Percentiles rank a stretch among this genome's conserved stretches.
These are phyloP conservation scores for Dichetophora obliterata DNA, from an alignment of 2,888 invertebrate genomes.

Conservation along the genomic window DNA sequence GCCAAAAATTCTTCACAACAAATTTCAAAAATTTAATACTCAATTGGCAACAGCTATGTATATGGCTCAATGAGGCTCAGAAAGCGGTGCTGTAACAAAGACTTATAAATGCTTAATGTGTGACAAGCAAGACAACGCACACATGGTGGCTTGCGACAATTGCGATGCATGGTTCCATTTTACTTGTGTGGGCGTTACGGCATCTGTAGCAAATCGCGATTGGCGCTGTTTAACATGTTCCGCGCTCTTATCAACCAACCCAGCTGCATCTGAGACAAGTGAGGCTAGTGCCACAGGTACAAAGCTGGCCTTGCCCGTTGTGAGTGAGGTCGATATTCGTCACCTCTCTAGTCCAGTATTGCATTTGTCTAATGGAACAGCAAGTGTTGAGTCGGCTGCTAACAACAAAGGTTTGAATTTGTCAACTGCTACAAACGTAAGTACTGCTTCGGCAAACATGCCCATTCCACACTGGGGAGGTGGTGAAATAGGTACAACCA, in stretches of 20 bases:
- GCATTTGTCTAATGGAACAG: no score
- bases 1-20: background rate
- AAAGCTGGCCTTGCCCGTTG: no score
- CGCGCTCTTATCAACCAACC: background rate
- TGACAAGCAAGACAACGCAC: background rate
- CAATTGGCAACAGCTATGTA: background rate
- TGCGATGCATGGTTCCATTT: background rate
- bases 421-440: background rate
- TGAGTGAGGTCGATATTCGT: no score
- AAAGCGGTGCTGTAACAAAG: background rate
- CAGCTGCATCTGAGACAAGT: no score
- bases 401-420: background rate
- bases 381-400: background rate
- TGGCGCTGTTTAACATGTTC: background rate
- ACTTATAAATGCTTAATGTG: background rate
- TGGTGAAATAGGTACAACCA: background rate
- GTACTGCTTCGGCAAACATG: background rate
- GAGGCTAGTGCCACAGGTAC: no score
- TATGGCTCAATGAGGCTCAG: background rate
- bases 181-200: background rate
- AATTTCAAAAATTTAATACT: constrained; percentile 3
- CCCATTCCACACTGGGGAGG: background rate
- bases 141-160: background rate
- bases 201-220: background rate
- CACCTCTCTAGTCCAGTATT: no score